Percentiles rank a stretch among this genome's conserved stretches.
Conservation (phyloP, 2,113 vertebrate genomes). For the Noturus placidus region DNA sequence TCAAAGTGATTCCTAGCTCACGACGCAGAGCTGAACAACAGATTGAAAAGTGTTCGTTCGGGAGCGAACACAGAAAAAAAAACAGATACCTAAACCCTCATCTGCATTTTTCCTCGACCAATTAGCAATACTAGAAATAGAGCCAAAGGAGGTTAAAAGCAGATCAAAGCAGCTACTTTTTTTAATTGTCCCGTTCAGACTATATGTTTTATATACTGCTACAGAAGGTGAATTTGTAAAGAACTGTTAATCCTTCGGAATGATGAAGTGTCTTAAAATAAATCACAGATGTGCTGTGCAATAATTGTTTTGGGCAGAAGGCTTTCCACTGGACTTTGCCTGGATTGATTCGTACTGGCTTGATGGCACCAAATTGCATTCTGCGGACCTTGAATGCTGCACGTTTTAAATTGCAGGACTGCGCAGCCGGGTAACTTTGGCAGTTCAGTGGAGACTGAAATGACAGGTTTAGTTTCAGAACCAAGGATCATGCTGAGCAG, state of each 20-base stretch:
- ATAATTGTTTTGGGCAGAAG: conserved; percentile 32
- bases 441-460: conserved; percentile 35
- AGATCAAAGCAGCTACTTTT: conserved; percentile 27
- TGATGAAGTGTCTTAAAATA: conserved; percentile 23
- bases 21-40: conserved; percentile 61
- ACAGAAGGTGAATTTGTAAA: conserved; percentile 2
- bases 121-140: conserved; percentile 40
- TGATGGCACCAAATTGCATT: conserved; percentile 49
- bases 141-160: conserved; percentile 24
- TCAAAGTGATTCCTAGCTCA: conserved; percentile 69
- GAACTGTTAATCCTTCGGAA: not conserved
- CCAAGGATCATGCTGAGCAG: conserved; percentile 13
- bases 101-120: conserved; percentile 36
- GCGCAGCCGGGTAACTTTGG: conserved; percentile 14
- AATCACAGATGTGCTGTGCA: conserved; percentile 28
- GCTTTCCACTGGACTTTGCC: not conserved
- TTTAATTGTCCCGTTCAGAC: not conserved
- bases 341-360: conserved; percentile 30
- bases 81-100: conserved; percentile 48
- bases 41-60: conserved; percentile 60
- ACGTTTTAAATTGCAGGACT: conserved; percentile 32
- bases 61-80: conserved; percentile 44
- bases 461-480: conserved; percentile 41
- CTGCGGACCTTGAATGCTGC: conserved; percentile 27
- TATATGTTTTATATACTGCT: not conserved